Evolutionary conservation across 2,797 vertebrate species (phyloP).

Genomic region (Channallabes apus): DNA sequence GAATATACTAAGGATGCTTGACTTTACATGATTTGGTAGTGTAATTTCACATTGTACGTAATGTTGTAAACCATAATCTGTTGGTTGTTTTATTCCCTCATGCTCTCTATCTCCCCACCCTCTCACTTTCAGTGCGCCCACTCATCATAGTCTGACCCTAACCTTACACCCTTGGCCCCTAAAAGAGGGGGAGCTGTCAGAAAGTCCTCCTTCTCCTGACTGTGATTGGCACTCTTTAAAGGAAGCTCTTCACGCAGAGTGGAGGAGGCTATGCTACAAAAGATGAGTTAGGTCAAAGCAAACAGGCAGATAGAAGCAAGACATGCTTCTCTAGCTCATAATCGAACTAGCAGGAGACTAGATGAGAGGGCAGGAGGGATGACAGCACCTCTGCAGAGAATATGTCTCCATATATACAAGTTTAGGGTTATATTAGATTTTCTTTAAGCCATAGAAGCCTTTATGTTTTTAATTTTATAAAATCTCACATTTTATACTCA

Average conservation of each 20-base stretch:
- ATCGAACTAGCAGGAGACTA: conserved; percentile 28
- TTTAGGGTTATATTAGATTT: neutral
- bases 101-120: conserved; percentile 2
- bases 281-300: conserved; percentile 65
- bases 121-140: conserved; percentile 42
- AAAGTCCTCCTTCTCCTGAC: conserved; percentile 63
- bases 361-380: neutral
- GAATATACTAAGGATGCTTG: neutral
- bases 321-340: conserved; percentile 42
- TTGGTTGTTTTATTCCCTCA: conserved; percentile 20
- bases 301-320: conserved; percentile 62
- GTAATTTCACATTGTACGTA: neutral
- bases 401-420: neutral
- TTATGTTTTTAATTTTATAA: neutral
- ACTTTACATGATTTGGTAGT: neutral
- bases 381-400: neutral
- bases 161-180: conserved; percentile 47
- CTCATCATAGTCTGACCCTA: conserved; percentile 53
- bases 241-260: conserved; percentile 68
- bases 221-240: conserved; percentile 72
- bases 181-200: conserved; percentile 53
- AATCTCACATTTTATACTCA: neutral
- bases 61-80: conserved; percentile 3
- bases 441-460: neutral
- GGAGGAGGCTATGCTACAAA: conserved; percentile 65